Conservation (phyloP, 2,888 invertebrate species). For the Nasonia oneida region DNA sequence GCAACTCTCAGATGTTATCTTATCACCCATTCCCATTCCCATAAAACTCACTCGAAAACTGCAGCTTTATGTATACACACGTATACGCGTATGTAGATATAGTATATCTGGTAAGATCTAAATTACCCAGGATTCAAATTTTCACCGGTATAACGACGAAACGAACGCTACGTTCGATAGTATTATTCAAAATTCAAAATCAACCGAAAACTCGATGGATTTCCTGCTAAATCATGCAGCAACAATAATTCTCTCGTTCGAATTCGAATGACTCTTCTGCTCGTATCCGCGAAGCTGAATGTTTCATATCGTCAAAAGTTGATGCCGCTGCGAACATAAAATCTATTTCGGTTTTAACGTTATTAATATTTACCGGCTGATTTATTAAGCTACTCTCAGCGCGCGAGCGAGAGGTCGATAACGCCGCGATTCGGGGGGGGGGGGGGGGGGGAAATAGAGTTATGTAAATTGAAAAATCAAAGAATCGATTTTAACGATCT, state of each 20-base stretch:
- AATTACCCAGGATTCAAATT: background rate
- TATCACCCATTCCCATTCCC: background rate
- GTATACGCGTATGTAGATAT: background rate
- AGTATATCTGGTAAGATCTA: background rate
- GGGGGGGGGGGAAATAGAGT: background rate
- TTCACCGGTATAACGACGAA: background rate
- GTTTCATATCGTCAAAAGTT: background rate
- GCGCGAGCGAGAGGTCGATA: background rate
- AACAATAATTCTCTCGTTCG: background rate
- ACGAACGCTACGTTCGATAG: background rate
- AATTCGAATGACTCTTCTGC: background rate
- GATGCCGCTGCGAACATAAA: background rate
- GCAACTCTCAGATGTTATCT: conserved; percentile 17
- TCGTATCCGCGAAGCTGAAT: background rate
- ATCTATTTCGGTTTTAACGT: conserved; percentile 29
- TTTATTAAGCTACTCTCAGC: background rate
- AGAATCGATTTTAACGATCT: background rate
- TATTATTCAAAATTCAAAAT: background rate
- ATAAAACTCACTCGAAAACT: background rate
- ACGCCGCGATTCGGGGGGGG: background rate
- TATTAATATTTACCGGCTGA: conserved; percentile 40
- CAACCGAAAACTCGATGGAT: background rate
- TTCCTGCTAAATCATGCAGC: too few species aligned
- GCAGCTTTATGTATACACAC: background rate
- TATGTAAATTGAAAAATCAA: background rate